Evolutionary conservation across 2,888 invertebrate species (phyloP), one percentile per base, ranked within the genome.

Genomic region (Harpagoxenus sublaevis): DNA sequence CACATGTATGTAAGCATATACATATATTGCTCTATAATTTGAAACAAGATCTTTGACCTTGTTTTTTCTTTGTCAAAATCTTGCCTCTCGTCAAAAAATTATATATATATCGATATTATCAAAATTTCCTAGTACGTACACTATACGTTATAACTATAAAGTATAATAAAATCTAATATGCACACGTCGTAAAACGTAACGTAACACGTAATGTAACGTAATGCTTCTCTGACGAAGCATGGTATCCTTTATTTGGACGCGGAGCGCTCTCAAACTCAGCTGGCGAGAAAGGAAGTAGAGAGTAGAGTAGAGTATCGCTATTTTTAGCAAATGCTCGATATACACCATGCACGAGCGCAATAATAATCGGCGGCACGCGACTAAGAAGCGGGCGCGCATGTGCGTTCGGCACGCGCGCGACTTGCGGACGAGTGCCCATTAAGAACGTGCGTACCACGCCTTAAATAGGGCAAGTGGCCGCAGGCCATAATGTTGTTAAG

Each of bases 401-500:
- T 70, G 91, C 87, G 87, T 87, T 88, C 66, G 81, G 57, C 63
- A 53, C 87, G 88, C 90, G 87, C 88, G 87, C 83, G 88, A 88
- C 83, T 87, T 86, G 89, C 85, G 87, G 90, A 92, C 81, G 90
- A 93, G 92, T 91, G 90, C 85, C 92, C 91, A 93, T 93, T 92
- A 92, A 91, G 90, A 92, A 84, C 90, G 92, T 92, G 92, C 92
- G 89, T 88, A 86, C 70, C 84, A 86, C 85, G 82, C 77, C 86
- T 78, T 87, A 91, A 88, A 87, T 89, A 90, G 89, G 89, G 86
- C 89, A 90, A 91, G 91, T 91, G 90, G 88, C 88, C 87, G 88
- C 84, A 77, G 86, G 85, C 87, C 90, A 89, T 91, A 91, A 93
- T 92, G 92, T 92, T 92, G 92, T 92, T 91, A 91, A 91, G 92